These are phyloP conservation scores for Xanthia icteritia DNA, from an alignment of 2,888 invertebrate genomes.

Conservation along the genomic window DNA sequence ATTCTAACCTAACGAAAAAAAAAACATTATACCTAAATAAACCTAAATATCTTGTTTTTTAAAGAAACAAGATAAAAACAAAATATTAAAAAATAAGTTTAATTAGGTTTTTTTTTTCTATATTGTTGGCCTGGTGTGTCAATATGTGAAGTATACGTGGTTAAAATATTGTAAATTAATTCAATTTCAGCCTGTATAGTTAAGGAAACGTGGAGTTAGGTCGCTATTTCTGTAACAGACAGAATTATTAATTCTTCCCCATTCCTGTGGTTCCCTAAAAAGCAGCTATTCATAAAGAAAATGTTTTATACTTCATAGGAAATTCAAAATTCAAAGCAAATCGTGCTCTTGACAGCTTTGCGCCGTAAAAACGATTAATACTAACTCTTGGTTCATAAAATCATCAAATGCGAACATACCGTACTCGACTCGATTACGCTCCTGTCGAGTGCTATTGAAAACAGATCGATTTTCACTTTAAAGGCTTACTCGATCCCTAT, in stretches of 20 bases:
- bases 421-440: slow-evolving; percentile 53
- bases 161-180: no score
- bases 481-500: slow-evolving; percentile 49
- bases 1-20: no score
- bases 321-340: slow-evolving; percentile 49
- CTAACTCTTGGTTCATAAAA: slow-evolving; percentile 56
- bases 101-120: no score
- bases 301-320: slow-evolving; percentile 24
- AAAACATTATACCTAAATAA: no score
- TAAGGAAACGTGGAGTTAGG: not conserved
- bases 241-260: not conserved
- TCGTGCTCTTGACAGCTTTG: slow-evolving; percentile 48
- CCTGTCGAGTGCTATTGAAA: slow-evolving; percentile 54
- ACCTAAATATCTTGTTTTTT: no score
- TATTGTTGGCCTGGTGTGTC: no score
- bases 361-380: slow-evolving; percentile 52
- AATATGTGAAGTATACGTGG: no score
- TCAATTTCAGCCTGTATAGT: not conserved
- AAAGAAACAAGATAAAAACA: no score
- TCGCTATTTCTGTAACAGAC: slow-evolving; percentile 1
- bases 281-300: slow-evolving; percentile 19
- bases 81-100: no score
- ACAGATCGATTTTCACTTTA: slow-evolving; percentile 50
- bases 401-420: slow-evolving; percentile 48
- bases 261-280: not conserved